These are phyloP conservation scores for Sebastes hopkinsi DNA, from an alignment of 2,797 vertebrate genomes.

Conservation along the genomic window DNA sequence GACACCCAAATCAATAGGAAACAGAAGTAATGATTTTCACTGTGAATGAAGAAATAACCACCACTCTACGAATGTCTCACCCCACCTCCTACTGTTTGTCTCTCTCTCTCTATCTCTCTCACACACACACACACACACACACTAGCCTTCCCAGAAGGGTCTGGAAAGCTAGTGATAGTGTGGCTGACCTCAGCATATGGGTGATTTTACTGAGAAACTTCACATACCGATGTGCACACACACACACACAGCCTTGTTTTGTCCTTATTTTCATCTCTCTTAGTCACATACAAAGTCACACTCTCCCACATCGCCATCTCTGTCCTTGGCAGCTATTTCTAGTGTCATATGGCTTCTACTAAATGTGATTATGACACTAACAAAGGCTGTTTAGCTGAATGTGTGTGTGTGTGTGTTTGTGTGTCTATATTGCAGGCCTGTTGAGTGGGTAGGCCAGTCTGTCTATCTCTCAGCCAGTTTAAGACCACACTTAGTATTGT, in stretches of 20 bases:
- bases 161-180: constrained; percentile 68
- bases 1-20: background rate
- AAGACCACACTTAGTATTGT: constrained; percentile 4
- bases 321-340: constrained; percentile 60
- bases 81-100: constrained; percentile 4
- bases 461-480: constrained; percentile 35
- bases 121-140: constrained; percentile 1
- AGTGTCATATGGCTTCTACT: constrained; percentile 67
- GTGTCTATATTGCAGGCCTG: constrained; percentile 24
- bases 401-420: constrained; percentile 11
- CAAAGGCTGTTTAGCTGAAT: constrained; percentile 51
- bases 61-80: background rate
- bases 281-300: constrained; percentile 51
- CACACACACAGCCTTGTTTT: constrained; percentile 27
- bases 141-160: constrained; percentile 43
- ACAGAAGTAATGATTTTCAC: background rate
- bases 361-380: constrained; percentile 69
- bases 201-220: constrained; percentile 64
- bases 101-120: background rate
- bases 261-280: constrained; percentile 52
- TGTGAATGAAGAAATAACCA: background rate
- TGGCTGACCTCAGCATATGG: constrained; percentile 76
- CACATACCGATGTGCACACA: constrained; percentile 17
- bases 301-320: constrained; percentile 51
- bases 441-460: constrained; percentile 65